phyloP scores from a whole-genome alignment of 2,113 vertebrate species.

The Procavia capensis region DNA sequence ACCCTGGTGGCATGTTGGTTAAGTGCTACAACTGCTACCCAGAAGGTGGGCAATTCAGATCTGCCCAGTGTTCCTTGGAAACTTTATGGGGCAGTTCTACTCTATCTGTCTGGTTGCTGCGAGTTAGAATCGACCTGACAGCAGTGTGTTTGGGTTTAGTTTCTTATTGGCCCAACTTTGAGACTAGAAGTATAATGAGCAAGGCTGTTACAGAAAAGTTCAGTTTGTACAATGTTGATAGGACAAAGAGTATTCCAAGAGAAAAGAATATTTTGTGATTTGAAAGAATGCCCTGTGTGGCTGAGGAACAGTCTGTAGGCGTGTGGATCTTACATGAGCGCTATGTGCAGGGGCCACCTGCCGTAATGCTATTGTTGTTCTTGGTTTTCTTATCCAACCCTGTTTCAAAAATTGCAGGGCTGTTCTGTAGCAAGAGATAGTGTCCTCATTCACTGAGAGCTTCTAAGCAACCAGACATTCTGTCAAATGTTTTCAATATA shows the following conservation, averaged over 20 bases:
- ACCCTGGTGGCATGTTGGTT: too few relatives aligned
- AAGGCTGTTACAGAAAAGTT: background rate
- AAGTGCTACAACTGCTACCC: too few relatives aligned
- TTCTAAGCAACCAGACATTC: background rate
- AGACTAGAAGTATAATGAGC: background rate
- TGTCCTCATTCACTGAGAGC: background rate
- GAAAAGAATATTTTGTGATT: background rate
- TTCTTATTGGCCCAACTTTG: background rate
- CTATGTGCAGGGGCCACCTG: background rate
- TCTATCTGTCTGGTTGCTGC: too few relatives aligned
- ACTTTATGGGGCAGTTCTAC: too few relatives aligned
- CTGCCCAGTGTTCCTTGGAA: too few relatives aligned
- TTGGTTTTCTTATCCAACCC: background rate
- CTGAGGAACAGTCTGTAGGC: background rate
- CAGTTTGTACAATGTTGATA: background rate
- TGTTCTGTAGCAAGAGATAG: background rate
- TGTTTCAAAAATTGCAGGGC: background rate
- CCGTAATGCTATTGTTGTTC: background rate
- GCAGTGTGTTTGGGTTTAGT: too few relatives aligned
- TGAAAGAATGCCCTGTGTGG: background rate
- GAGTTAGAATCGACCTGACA: too few relatives aligned
- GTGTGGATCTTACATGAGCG: background rate
- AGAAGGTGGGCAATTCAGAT: too few relatives aligned
- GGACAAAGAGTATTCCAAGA: background rate
- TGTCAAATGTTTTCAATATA: background rate